phyloP scores from a whole-genome alignment of 2,888 invertebrate genomes.

The Candidula unifasciata region DNA sequence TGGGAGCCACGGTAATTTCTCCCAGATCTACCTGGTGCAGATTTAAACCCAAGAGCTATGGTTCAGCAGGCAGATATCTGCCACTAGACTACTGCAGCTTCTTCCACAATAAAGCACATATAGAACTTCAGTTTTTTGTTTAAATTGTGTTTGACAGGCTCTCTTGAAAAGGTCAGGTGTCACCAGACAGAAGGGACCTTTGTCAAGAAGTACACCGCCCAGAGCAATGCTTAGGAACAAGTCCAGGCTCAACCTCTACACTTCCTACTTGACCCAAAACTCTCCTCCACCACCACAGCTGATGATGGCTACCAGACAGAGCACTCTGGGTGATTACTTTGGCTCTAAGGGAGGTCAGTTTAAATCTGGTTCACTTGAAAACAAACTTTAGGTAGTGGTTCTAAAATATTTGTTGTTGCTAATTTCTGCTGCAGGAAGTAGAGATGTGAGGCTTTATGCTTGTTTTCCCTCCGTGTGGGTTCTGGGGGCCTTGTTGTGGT shows the following conservation, averaged over 20 bases:
- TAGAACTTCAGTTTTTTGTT: background rate
- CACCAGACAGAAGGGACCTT: conserved; percentile 11
- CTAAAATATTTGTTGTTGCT: too few species aligned
- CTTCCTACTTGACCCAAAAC: conserved; percentile 5
- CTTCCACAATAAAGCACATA: background rate
- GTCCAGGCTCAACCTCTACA: background rate
- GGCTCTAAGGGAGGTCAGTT: background rate
- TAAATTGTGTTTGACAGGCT: background rate
- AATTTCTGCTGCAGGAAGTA: too few species aligned
- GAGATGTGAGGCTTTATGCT: too few species aligned
- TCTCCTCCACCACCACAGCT: conserved; percentile 33
- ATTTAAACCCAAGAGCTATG: too few species aligned
- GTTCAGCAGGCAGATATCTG: too few species aligned
- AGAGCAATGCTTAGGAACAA: conserved; percentile 7
- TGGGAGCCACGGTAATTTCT: too few species aligned
- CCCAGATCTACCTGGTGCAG: too few species aligned
- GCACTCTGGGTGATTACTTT: conserved; percentile 29
- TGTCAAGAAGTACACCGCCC: conserved; percentile 29
- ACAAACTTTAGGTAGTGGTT: too few species aligned
- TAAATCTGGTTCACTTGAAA: too few species aligned
- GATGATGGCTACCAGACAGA: conserved; percentile 23
- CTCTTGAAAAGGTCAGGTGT: background rate
- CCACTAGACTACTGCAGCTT: too few species aligned
- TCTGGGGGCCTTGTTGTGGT: too few species aligned
- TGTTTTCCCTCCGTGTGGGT: too few species aligned